Conservation (phyloP, 1,140 invertebrate species). For the Pemphigus obesinymphae region DNA sequence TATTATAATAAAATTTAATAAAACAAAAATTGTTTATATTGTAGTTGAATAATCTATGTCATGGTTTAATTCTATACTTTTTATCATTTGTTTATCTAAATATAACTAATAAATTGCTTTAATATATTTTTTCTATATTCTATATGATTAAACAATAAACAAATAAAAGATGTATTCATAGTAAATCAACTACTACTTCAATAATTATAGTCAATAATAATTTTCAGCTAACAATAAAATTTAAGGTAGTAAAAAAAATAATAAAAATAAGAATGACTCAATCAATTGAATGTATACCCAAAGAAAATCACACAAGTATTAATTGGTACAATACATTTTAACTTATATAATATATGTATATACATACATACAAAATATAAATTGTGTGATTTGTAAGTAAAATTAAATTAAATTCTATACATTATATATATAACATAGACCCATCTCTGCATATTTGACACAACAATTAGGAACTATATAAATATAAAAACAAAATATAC, state of each 20-base stretch:
- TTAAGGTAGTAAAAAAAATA: not conserved
- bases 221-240: not conserved
- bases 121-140: not conserved
- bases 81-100: not conserved
- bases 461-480: slow-evolving; percentile 42
- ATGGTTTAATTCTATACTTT: not conserved
- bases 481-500: slow-evolving; percentile 39
- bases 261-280: not conserved
- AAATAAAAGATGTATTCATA: not conserved
- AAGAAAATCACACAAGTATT: not conserved
- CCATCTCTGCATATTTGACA: slow-evolving; percentile 38
- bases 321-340: not conserved
- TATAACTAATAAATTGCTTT: not conserved
- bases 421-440: slow-evolving; percentile 9
- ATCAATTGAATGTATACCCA: not conserved
- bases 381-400: not conserved
- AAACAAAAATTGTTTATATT: not conserved
- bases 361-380: slow-evolving; percentile 12
- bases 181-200: not conserved
- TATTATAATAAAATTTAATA: not conserved
- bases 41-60: not conserved
- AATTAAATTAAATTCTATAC: slow-evolving; percentile 18
- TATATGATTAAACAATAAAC: not conserved
- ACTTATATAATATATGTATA: not conserved
- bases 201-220: not conserved